Evolutionary conservation across 2,797 vertebrate genomes (phyloP).

Genomic region (Lophotriccus pileatus): DNA sequence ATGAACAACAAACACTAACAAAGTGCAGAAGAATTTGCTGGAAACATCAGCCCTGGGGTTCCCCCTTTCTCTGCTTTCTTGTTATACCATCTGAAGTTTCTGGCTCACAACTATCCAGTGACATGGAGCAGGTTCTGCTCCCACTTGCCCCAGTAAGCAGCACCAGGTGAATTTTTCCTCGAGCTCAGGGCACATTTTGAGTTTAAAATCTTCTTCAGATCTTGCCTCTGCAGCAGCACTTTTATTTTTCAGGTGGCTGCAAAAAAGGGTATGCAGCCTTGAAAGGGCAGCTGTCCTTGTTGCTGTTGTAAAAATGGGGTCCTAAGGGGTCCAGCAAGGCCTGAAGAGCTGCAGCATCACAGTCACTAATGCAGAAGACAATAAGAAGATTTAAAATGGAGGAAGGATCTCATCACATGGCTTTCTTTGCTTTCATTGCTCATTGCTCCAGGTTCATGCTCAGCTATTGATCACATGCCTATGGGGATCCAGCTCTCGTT

Average conservation of each 20-base stretch:
- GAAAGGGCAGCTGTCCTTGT: neutral
- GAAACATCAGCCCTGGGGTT: neutral
- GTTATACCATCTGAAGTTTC: neutral
- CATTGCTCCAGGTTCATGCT: neutral
- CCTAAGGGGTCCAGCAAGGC: neutral
- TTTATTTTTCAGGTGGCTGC: neutral
- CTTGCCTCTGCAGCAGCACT: neutral
- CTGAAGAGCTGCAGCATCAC: neutral
- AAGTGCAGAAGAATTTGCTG: neutral
- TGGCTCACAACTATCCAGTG: fast-evolving
- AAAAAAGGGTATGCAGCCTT: neutral
- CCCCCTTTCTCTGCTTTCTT: neutral
- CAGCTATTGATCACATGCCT: fast-evolving
- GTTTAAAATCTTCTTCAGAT: neutral
- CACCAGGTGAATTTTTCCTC: neutral
- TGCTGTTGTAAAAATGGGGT: neutral
- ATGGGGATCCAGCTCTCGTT: neutral
- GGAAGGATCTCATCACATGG: neutral
- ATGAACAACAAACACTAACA: neutral
- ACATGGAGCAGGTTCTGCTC: neutral
- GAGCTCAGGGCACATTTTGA: neutral
- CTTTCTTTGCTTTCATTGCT: neutral
- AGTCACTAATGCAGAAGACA: neutral
- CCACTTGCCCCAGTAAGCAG: neutral
- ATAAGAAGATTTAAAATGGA: neutral